phyloP scores from a whole-genome alignment of 2,888 invertebrate species.

The Cantharis rustica region DNA sequence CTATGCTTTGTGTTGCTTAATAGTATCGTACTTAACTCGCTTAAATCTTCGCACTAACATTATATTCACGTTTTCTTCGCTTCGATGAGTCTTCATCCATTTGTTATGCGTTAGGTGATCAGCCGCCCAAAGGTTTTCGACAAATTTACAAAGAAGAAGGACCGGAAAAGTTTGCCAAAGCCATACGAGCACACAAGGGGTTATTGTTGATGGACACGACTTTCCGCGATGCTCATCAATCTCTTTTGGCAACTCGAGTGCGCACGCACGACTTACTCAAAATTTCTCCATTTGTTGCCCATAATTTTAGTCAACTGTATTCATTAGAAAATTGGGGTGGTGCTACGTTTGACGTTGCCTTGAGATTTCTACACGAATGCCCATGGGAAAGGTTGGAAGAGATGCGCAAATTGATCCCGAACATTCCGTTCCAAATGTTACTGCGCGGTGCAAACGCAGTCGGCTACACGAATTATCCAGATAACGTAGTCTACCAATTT shows the following conservation, averaged over 20 bases:
- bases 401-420: conserved; percentile 91
- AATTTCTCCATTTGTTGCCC: conserved; percentile 94
- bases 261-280: conserved; percentile 88
- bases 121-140: conserved; percentile 85
- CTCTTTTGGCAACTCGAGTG: conserved; percentile 92
- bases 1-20: background rate
- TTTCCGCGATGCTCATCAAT: conserved; percentile 97
- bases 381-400: conserved; percentile 97
- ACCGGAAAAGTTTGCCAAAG: conserved; percentile 94
- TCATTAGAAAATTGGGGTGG: conserved; percentile 98
- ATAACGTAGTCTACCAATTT: conserved; percentile 98
- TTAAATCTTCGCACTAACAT: background rate
- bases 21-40: background rate
- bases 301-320: conserved; percentile 87
- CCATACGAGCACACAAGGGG: conserved; percentile 84
- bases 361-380: conserved; percentile 96
- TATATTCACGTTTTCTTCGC: background rate
- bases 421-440: conserved; percentile 99
- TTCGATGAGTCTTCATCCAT: background rate
- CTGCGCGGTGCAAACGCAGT: conserved; percentile 98
- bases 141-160: conserved; percentile 86
- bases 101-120: conserved; percentile 36
- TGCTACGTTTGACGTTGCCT: conserved; percentile 97
- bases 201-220: conserved; percentile 98
- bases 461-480: conserved; percentile 98